phyloP scores from a whole-genome alignment of 2,888 invertebrate genomes.

The Mythimna albipuncta region DNA sequence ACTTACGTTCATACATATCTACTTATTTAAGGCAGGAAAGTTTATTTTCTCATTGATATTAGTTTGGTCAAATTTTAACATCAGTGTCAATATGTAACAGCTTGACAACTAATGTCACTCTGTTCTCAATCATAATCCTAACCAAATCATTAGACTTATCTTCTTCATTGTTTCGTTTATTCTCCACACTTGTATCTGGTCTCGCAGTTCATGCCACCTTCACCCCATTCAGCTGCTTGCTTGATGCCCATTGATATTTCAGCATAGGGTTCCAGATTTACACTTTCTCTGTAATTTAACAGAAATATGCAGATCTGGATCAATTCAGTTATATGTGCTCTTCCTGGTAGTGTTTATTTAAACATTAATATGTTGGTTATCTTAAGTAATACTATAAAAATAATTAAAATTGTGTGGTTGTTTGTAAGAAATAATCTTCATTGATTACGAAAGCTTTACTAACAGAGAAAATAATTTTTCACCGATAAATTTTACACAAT shows the following conservation, averaged over 20 bases:
- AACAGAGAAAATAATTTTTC: too few species aligned
- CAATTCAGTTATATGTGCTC: background rate
- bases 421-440: too few species aligned
- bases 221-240: slow-evolving; percentile 92
- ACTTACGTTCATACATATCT: background rate
- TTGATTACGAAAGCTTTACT: too few species aligned
- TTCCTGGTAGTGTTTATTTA: too few species aligned
- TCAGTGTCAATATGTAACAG: background rate
- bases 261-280: slow-evolving; percentile 90
- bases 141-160: background rate
- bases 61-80: background rate
- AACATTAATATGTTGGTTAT: too few species aligned
- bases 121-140: background rate
- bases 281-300: slow-evolving; percentile 81
- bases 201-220: slow-evolving; percentile 90
- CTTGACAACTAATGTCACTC: background rate
- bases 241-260: slow-evolving; percentile 92
- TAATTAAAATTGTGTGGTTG: too few species aligned
- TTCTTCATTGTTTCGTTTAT: slow-evolving; percentile 44
- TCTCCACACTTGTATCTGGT: slow-evolving; percentile 88
- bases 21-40: background rate
- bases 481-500: too few species aligned
- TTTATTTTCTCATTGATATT: background rate
- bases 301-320: background rate
- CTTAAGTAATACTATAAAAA: too few species aligned